A percentile compares a stretch with the other conserved stretches of the same genome.
Evolutionary conservation across 2,797 vertebrate genomes (phyloP).

Genomic region (Acridotheres tristis): DNA sequence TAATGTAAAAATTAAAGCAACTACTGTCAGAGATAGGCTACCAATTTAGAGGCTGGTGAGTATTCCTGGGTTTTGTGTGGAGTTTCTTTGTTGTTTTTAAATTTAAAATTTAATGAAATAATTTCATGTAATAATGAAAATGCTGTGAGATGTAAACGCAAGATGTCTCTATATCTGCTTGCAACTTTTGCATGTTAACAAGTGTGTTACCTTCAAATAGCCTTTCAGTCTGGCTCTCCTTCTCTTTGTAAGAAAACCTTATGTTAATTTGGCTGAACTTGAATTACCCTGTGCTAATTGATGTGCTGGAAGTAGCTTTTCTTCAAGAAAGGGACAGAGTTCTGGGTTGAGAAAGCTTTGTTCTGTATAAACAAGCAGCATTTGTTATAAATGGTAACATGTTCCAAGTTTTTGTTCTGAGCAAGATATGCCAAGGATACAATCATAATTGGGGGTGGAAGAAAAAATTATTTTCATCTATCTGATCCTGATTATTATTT

Average conservation of each 20-base stretch:
- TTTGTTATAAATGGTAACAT: background rate
- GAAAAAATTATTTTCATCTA: background rate
- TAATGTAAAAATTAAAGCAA: background rate
- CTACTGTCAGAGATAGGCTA: background rate
- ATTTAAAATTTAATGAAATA: background rate
- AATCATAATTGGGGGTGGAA: background rate
- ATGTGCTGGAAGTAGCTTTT: slow-evolving; percentile 16
- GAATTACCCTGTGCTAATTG: slow-evolving; percentile 20
- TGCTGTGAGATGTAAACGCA: background rate
- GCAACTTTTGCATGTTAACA: background rate
- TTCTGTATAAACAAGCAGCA: background rate
- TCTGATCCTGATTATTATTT: slow-evolving; percentile 31
- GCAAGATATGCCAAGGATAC: background rate
- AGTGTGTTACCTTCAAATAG: background rate
- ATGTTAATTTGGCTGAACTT: background rate
- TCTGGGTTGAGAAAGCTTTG: slow-evolving; percentile 14
- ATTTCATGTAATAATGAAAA: background rate
- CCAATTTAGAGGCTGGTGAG: background rate
- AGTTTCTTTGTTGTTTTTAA: background rate
- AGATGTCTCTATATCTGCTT: background rate
- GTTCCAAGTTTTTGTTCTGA: slow-evolving; percentile 6
- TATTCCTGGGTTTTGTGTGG: background rate
- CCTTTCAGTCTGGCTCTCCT: background rate
- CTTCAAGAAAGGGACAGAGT: background rate
- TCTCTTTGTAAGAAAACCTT: background rate